phyloP scores from a whole-genome alignment of 2,888 invertebrate genomes.

The Phorcus lineatus region DNA sequence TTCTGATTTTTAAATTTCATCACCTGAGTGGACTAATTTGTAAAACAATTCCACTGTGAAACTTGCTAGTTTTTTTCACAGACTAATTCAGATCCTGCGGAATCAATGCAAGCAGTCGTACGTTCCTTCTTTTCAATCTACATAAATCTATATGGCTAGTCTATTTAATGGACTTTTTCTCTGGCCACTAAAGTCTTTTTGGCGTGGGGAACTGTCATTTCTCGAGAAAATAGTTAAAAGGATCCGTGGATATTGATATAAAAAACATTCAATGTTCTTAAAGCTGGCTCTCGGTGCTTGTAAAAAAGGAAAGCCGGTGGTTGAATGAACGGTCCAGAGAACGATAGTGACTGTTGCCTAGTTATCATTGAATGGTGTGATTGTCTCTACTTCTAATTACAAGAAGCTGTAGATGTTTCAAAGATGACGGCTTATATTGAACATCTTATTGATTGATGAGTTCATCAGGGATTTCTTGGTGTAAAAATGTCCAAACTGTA shows the following conservation, averaged over 20 bases:
- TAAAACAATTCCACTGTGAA: background rate
- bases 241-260: background rate
- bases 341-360: background rate
- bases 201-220: constrained; percentile 19
- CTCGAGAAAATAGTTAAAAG: background rate
- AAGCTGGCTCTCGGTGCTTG: background rate
- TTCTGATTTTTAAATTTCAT: no score
- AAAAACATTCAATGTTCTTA: background rate
- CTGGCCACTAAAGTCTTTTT: background rate
- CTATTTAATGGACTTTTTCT: background rate
- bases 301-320: background rate
- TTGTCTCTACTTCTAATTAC: background rate
- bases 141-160: constrained; percentile 22
- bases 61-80: background rate
- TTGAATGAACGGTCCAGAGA: background rate
- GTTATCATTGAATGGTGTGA: background rate
- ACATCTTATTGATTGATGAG: background rate
- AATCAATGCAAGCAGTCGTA: background rate
- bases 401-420: background rate
- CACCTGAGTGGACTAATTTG: background rate
- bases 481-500: no score
- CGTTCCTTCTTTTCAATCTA: background rate
- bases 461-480: background rate
- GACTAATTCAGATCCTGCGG: background rate
- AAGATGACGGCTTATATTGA: background rate